Percentiles rank a stretch among this genome's conserved stretches.
Evolutionary conservation across 2,888 invertebrate species (phyloP).

Genomic region (Eupelmus urozonus): DNA sequence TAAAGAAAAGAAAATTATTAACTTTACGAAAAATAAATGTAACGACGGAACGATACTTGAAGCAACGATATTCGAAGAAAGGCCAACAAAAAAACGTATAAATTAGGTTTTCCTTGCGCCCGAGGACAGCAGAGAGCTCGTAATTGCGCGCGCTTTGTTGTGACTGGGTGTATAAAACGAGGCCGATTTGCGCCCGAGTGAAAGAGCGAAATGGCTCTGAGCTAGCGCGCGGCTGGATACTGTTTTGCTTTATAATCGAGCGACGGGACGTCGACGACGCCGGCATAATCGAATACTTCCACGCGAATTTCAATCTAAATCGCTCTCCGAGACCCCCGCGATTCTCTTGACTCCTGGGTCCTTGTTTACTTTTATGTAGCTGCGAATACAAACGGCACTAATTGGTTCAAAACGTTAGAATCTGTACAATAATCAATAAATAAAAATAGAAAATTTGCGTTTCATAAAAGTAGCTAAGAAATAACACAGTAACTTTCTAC

Average conservation of each 20-base stretch:
- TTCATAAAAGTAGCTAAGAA: no score
- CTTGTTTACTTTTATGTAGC: not conserved
- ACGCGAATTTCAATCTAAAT: slow-evolving; percentile 25
- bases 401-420: no score
- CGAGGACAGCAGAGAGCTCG: not conserved
- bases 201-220: slow-evolving; percentile 16
- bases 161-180: not conserved
- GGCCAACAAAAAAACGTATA: slow-evolving; percentile 7
- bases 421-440: not conserved
- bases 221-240: slow-evolving; percentile 43
- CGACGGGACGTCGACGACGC: slow-evolving; percentile 30
- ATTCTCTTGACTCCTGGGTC: slow-evolving; percentile 6
- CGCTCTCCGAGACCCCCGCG: not conserved
- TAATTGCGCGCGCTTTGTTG: slow-evolving; percentile 37
- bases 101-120: slow-evolving; percentile 34
- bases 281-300: slow-evolving; percentile 34
- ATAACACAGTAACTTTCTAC: no score
- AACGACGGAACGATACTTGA: no score
- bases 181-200: not conserved
- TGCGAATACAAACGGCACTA: not conserved
- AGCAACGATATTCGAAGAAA: no score
- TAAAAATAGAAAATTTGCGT: no score
- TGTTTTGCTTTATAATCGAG: slow-evolving; percentile 53
- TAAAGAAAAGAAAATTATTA: no score
- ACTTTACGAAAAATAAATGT: no score